Evolutionary conservation across 2,113 vertebrate genomes (phyloP).

Genomic region (Colinus virginianus): DNA sequence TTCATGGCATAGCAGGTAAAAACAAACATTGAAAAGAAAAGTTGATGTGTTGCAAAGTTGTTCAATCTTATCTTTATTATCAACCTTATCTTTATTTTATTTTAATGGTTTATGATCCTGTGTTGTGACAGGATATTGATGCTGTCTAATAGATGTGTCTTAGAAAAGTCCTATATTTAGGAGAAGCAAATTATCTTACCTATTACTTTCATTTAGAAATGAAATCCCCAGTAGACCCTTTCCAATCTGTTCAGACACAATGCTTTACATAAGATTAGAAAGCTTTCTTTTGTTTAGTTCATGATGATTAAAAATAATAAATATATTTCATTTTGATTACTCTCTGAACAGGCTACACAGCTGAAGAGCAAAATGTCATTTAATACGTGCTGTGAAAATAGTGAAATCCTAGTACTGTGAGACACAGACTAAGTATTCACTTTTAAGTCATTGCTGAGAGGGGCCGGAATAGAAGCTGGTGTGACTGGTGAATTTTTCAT

Average conservation of each 20-base stretch:
- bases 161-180: background rate
- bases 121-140: background rate
- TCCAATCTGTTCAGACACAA: background rate
- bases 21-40: background rate
- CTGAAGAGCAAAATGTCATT: background rate
- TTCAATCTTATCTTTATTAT: background rate
- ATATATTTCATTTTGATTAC: background rate
- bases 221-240: background rate
- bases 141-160: background rate
- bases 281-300: background rate
- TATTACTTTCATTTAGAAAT: background rate
- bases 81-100: background rate
- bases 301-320: background rate
- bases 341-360: background rate
- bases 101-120: background rate
- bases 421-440: background rate
- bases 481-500: background rate
- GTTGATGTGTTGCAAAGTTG: background rate
- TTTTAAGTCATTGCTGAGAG: constrained; percentile 4
- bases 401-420: constrained; percentile 12
- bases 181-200: background rate
- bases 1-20: background rate
- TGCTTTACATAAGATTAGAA: background rate
- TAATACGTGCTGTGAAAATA: constrained; percentile 5
- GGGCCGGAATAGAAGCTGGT: background rate